phyloP scores from a whole-genome alignment of 2,113 vertebrate genomes.

The Perognathus longimembris region DNA sequence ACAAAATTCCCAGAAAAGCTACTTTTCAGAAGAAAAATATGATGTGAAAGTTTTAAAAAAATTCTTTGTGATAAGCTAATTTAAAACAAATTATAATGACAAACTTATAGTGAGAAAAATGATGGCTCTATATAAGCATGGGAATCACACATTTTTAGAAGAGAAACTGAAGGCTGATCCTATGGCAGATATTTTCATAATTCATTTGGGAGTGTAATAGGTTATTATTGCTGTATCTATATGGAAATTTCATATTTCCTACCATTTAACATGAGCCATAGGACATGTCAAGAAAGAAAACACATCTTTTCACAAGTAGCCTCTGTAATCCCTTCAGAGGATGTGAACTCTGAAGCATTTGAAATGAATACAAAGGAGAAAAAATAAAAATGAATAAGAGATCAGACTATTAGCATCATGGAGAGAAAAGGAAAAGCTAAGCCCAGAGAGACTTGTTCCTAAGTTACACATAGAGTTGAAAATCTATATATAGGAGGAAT shows the following conservation, averaged over 20 bases:
- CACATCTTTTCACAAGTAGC: background rate
- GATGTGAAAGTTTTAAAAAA: background rate
- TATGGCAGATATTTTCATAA: background rate
- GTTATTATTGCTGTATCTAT: background rate
- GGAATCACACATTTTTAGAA: background rate
- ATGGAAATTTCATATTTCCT: conserved; percentile 16
- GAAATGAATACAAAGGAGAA: background rate
- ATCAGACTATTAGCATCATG: background rate
- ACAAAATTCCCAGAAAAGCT: conserved; percentile 4
- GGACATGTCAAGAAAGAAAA: conserved; percentile 10
- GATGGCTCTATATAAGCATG: background rate
- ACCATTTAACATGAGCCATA: background rate
- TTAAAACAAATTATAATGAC: background rate
- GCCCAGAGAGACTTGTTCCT: background rate
- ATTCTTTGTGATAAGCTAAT: background rate
- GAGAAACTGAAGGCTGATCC: background rate
- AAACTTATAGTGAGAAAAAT: background rate
- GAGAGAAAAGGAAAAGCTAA: background rate
- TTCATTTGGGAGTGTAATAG: background rate
- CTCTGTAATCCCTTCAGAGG: background rate
- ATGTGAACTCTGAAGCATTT: background rate
- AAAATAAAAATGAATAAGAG: conserved; percentile 9
- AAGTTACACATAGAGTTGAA: background rate
- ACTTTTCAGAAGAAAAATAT: conserved; percentile 33
- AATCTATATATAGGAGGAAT: background rate